Base-by-base conservation (phyloP, 2,797 vertebrate genomes). In the Menidia menidia region DNA sequence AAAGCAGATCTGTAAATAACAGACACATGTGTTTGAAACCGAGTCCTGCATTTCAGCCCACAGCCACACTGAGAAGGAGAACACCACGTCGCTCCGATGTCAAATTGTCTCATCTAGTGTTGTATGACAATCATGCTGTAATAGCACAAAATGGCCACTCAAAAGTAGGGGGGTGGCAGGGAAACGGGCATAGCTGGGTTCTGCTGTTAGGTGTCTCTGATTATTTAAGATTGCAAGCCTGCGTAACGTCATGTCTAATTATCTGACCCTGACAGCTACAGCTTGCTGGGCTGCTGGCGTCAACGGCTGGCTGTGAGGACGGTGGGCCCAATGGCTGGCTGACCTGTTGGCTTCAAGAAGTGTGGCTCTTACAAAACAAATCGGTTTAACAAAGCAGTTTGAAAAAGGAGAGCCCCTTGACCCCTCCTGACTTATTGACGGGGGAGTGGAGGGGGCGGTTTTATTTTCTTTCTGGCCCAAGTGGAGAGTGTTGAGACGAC, bases 161-260 rank as follows among this genome's bases (percentile, higher is more conserved):
- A 87, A 92, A 94, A 95, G 92, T 89, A 88, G 82, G 91, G 88
- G 92, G 90, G 83, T 33, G 39, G 4, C 6, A 69, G 74, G 72
- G 68, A 61, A 64, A 33, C 51, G 66, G 71, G 78, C 63, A 73
- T 44, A 48, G 77, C n/a, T 55, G 71, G 75, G 84, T 74, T 82
- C 78, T 81, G 71, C 68, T 63, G 81, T 93, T 91, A 96, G 95
- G 95, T 97, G 97, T 96, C 97, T 97, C 95, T 96, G 95, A 98
- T 99, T 98, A 98, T 95, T 94, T 79, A 91, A 93, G 94, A 95
- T 92, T 94, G 95, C 93, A 88, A 95, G 94, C 93, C 97, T 98
- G 97, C 91, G 88, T 94, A 96, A 94, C 95, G 95, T 98, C 97
- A 97, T 88, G 95, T 96, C 95, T 95, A 97, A 98, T 98, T 96